These are phyloP conservation scores for Xestia sexstrigata DNA, from an alignment of 2,888 invertebrate genomes.

Conservation along the genomic window DNA sequence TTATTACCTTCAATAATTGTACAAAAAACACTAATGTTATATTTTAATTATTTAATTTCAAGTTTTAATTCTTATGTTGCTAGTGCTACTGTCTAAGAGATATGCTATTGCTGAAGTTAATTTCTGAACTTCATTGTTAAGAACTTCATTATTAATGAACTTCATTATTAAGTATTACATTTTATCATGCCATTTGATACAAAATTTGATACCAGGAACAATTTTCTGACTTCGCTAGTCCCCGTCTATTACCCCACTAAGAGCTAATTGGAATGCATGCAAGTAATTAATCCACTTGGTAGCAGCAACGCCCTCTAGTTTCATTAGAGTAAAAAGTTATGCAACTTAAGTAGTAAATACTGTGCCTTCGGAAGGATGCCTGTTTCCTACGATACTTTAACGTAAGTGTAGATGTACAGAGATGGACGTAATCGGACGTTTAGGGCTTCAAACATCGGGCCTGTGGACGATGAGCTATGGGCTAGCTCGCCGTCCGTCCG, in stretches of 20 bases:
- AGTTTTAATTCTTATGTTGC: not conserved
- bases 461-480: no score
- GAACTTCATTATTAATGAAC: no score
- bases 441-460: no score
- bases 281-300: conserved; percentile 70
- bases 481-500: no score
- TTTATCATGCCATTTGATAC: no score
- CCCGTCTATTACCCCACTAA: conserved; percentile 44
- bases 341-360: conserved; percentile 63
- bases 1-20: no score
- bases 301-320: conserved; percentile 69
- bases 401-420: no score
- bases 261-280: conserved; percentile 61
- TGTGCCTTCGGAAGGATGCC: conserved; percentile 17
- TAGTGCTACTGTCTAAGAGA: not conserved
- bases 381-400: not conserved
- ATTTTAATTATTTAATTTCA: conserved; percentile 18
- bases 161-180: not conserved
- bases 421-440: no score
- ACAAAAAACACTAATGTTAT: conserved; percentile 16
- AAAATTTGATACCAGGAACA: not conserved
- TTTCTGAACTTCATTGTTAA: no score
- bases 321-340: conserved; percentile 72
- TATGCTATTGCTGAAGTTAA: not conserved
- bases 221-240: conserved; percentile 14